Base-by-base conservation (phyloP, 1,140 invertebrate species). In the Drosophila pseudoobscura region DNA sequence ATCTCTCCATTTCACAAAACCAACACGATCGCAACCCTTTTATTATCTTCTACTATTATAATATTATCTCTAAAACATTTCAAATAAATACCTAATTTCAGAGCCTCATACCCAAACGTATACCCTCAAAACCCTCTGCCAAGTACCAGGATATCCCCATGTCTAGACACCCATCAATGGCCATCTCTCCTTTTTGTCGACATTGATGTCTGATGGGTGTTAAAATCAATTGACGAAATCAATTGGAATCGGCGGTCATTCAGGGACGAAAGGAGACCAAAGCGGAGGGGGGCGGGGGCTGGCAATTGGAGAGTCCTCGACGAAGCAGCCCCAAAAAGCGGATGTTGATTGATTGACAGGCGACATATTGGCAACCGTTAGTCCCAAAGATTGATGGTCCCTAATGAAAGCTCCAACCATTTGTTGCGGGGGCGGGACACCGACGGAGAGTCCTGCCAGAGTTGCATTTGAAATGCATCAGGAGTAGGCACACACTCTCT, bases 171-270 rank as follows among this genome's bases (percentile, higher is more conserved):
- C 35, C 35, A 13, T 39, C 3, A 13, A 39, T 4, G 5, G 35
- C 9, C 11, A 11, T 39, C 9, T 13, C 35, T 13, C 1, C 35
- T 13, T 39, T 13, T 39, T 13, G 11, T 51, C 49, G 71, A 43
- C 78, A 44, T 58, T 75, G 83, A 82, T 73, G 69, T 83, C 84
- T 82, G 80, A 80, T 76, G 85, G 87, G 80, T 90, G 90, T 91
- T 91, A 91, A 91, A 91, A 91, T 91, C 89, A 91, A 91, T 91
- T 91, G 89, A 91, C 87, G 84, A 91, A 91, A 91, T 91, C 89
- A 91, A 91, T 91, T 91, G 85, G 83, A 90, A 88, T 87, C 78
- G 83, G 85, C 77, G 85, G 89, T 91, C 84, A 88, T 75, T 68
- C 62, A 13, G 35, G 35, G 53, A 35, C 52, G 39, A 54, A 47